A percentile compares a stretch with the other conserved stretches of the same genome.
Evolutionary conservation across 2,113 vertebrate genomes (phyloP).

Genomic region (Ailuropoda melanoleuca): DNA sequence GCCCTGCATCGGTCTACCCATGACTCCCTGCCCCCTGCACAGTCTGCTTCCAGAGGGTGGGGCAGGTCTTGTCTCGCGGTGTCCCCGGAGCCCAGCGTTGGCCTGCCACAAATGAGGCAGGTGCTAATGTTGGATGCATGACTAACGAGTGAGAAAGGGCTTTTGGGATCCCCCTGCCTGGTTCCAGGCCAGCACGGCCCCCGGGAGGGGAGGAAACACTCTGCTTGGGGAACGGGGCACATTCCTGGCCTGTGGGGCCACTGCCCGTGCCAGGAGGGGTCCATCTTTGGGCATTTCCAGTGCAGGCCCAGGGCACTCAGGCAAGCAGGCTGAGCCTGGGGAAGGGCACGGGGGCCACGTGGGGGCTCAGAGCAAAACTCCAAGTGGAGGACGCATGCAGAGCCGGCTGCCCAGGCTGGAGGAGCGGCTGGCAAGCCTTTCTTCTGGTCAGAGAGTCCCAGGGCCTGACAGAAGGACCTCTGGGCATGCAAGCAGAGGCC

Average conservation of each 20-base stretch:
- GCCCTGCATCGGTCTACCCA: fast-evolving
- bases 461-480: not conserved
- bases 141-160: not conserved
- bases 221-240: not conserved
- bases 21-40: not conserved
- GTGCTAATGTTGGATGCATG: too few relatives aligned
- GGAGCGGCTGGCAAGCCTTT: not conserved
- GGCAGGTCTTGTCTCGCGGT: not conserved
- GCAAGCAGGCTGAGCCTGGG: not conserved
- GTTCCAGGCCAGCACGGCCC: not conserved
- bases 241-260: not conserved
- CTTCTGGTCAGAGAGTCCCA: not conserved
- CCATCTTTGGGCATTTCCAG: not conserved
- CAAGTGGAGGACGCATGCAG: not conserved
- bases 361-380: not conserved
- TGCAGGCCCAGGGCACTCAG: not conserved
- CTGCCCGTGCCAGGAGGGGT: too few relatives aligned
- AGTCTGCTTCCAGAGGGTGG: not conserved
- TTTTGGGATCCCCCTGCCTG: too few relatives aligned
- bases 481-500: fast-evolving
- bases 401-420: too few relatives aligned
- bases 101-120: not conserved
- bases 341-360: not conserved
- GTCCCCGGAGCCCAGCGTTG: not conserved
- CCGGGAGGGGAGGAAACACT: not conserved